Conservation (phyloP, 2,797 vertebrate genomes). For the Pangasius djambal region DNA sequence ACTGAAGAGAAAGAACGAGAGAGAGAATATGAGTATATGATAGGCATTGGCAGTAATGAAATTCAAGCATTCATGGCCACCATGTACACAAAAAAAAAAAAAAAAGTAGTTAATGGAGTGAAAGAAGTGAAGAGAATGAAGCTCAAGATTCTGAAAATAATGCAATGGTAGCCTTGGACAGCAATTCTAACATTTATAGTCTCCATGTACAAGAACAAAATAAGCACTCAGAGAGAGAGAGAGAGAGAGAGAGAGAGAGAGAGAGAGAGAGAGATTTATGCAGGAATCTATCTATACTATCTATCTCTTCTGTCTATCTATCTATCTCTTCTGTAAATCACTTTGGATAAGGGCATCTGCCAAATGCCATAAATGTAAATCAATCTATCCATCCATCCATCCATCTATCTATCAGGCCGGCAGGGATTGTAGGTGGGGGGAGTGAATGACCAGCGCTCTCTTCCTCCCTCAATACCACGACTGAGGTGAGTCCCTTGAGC, state of each 20-base stretch:
- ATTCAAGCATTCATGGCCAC: background rate
- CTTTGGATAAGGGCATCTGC: too few relatives aligned
- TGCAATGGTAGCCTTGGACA: background rate
- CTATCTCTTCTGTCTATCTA: background rate
- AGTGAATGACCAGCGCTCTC: too few relatives aligned
- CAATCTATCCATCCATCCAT: background rate
- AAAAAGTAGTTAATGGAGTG: background rate
- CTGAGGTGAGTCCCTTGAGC: too few relatives aligned
- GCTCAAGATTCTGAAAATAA: background rate
- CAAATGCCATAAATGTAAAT: too few relatives aligned
- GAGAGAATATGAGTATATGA: background rate
- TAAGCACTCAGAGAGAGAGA: background rate
- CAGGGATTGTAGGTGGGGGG: too few relatives aligned
- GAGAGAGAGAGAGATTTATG: background rate
- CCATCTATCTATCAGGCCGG: background rate
- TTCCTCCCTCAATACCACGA: too few relatives aligned
- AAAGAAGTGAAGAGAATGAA: background rate
- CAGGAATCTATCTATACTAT: background rate
- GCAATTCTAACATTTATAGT: background rate
- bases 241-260: background rate
- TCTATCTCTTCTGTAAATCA: too few relatives aligned
- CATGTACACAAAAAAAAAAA: background rate
- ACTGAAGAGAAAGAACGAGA: constrained; percentile 71
- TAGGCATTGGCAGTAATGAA: background rate
- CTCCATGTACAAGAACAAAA: background rate